Conservation (phyloP, 1,140 invertebrate species). For the Neocloeon triangulifer region DNA sequence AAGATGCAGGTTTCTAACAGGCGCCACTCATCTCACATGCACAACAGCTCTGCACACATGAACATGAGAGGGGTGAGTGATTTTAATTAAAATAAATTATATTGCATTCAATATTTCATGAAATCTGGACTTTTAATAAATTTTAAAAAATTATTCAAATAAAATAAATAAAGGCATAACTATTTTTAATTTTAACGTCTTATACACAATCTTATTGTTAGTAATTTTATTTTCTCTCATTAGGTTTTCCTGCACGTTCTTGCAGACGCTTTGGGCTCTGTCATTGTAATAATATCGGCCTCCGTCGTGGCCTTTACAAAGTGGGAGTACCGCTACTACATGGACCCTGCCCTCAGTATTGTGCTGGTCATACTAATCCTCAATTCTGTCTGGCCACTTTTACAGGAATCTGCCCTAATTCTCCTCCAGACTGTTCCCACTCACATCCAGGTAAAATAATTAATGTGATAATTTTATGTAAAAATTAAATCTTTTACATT, state of each 20-base stretch:
- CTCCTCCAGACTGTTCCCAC: constrained; percentile 79
- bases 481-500: constrained; percentile 2
- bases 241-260: constrained; percentile 91
- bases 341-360: constrained; percentile 83
- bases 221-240: no score
- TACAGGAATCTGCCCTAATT: constrained; percentile 72
- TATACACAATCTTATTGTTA: no score
- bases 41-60: constrained; percentile 56
- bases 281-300: constrained; percentile 90
- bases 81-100: no score
- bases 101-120: no score
- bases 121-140: no score
- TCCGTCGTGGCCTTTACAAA: constrained; percentile 71
- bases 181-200: no score
- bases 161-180: no score
- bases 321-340: constrained; percentile 54
- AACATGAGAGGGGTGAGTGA: constrained; percentile 98
- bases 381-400: constrained; percentile 62
- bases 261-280: constrained; percentile 86
- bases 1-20: constrained; percentile 41
- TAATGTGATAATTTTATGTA: no score
- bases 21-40: constrained; percentile 23
- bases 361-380: constrained; percentile 58
- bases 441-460: constrained; percentile 73
- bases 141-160: no score